These are phyloP conservation scores for Phortica variegata DNA, from an alignment of 1,140 invertebrate species.

Conservation along the genomic window DNA sequence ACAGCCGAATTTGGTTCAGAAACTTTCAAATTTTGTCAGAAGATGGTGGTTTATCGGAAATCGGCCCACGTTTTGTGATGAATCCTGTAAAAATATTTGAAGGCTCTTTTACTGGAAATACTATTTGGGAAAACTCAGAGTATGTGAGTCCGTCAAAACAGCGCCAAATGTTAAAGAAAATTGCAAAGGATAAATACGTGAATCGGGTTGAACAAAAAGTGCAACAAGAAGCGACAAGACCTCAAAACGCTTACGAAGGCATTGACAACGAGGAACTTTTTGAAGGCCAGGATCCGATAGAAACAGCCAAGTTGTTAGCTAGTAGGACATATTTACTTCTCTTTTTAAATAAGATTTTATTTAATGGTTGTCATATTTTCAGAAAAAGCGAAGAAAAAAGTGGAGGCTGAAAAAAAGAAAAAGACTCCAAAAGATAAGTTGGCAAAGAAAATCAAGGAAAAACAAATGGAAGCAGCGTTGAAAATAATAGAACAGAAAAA, in stretches of 20 bases:
- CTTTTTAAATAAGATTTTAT: background rate
- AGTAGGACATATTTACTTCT: constrained; percentile 11
- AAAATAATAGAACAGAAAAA: constrained; percentile 46
- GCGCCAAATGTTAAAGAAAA: constrained; percentile 68
- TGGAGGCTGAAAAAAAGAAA: constrained; percentile 16
- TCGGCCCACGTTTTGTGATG: constrained; percentile 94
- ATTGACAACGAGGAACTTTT: constrained; percentile 60
- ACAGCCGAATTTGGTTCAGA: constrained; percentile 96
- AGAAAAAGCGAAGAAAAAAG: constrained; percentile 37
- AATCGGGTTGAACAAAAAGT: constrained; percentile 77
- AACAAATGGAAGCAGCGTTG: constrained; percentile 40
- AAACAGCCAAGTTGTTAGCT: constrained; percentile 51
- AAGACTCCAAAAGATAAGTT: constrained; percentile 35
- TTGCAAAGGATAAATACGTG: constrained; percentile 74
- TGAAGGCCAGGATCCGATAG: constrained; percentile 59
- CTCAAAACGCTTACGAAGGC: constrained; percentile 68
- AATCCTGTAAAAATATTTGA: constrained; percentile 90
- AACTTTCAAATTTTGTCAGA: constrained; percentile 98
- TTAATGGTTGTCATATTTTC: constrained; percentile 1
- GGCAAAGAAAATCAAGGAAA: constrained; percentile 45
- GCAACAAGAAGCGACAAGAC: constrained; percentile 68
- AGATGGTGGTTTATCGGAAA: constrained; percentile 92
- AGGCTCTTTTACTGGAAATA: constrained; percentile 89
- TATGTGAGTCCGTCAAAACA: constrained; percentile 90
- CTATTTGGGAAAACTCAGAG: constrained; percentile 90